phyloP scores from a whole-genome alignment of 2,888 invertebrate species.

The Junonia oenone region DNA sequence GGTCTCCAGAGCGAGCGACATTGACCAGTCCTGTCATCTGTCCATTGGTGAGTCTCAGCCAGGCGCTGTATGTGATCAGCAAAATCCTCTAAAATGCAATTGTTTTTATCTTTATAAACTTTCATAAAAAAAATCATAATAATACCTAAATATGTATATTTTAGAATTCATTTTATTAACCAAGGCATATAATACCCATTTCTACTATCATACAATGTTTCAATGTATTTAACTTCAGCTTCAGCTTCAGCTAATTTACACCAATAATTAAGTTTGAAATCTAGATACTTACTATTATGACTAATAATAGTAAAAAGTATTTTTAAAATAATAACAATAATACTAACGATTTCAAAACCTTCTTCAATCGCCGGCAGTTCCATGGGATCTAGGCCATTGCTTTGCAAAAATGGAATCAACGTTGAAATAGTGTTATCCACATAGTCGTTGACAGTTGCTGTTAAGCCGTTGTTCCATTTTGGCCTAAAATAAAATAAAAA shows the following conservation, averaged over 20 bases:
- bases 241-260: too few relatives aligned
- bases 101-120: background rate
- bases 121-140: background rate
- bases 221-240: too few relatives aligned
- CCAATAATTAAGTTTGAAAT: too few relatives aligned
- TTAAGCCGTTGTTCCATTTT: constrained; percentile 51
- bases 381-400: constrained; percentile 72
- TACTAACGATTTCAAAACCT: constrained; percentile 68
- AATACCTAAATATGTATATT: too few relatives aligned
- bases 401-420: constrained; percentile 57
- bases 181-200: too few relatives aligned
- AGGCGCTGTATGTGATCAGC: constrained; percentile 72
- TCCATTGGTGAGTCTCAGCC: constrained; percentile 67
- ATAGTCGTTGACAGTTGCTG: constrained; percentile 65
- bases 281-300: too few relatives aligned
- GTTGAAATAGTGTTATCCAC: constrained; percentile 63
- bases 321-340: background rate
- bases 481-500: too few relatives aligned
- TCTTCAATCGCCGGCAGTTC: constrained; percentile 62
- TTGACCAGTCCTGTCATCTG: constrained; percentile 67
- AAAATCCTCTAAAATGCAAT: constrained; percentile 53
- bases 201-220: too few relatives aligned
- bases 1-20: constrained; percentile 66
- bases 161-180: too few relatives aligned
- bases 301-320: too few relatives aligned